Percentiles rank a stretch among this genome's conserved stretches.
phyloP scores from a whole-genome alignment of 1,140 invertebrate genomes.

The Belonocnema kinseyi region DNA sequence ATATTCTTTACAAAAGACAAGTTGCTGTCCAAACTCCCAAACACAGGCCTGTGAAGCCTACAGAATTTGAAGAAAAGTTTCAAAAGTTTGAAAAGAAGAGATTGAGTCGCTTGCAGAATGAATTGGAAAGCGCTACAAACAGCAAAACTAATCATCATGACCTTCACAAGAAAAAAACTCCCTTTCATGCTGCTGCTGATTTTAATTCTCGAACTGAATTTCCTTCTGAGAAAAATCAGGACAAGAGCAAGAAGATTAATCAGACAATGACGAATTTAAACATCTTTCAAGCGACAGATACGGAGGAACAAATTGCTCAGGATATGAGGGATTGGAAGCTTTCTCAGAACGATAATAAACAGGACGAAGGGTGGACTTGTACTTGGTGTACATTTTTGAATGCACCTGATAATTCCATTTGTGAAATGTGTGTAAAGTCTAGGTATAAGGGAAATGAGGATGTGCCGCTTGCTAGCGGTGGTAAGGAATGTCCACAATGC shows the following conservation, averaged over 20 bases:
- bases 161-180: conserved; percentile 56
- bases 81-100: conserved; percentile 34
- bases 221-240: conserved; percentile 19
- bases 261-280: conserved; percentile 47
- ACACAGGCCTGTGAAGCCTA: conserved; percentile 46
- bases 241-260: conserved; percentile 37
- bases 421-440: conserved; percentile 87
- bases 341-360: conserved; percentile 36
- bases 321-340: conserved; percentile 40
- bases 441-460: conserved; percentile 78
- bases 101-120: conserved; percentile 6
- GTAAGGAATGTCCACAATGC: conserved; percentile 85
- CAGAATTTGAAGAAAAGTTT: conserved; percentile 48
- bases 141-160: conserved; percentile 19
- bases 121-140: conserved; percentile 33
- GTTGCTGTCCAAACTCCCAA: conserved; percentile 39
- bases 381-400: conserved; percentile 85
- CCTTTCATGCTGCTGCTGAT: conserved; percentile 53
- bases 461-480: conserved; percentile 83
- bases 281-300: conserved; percentile 30
- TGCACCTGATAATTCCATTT: conserved; percentile 76
- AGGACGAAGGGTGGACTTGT: conserved; percentile 80
- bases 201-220: conserved; percentile 43
- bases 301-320: conserved; percentile 33
- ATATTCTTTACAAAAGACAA: conserved; percentile 74